Percentiles rank a stretch among this genome's conserved stretches.
phyloP scores from a whole-genome alignment of 2,888 invertebrate species.

The Netelia inedita region DNA sequence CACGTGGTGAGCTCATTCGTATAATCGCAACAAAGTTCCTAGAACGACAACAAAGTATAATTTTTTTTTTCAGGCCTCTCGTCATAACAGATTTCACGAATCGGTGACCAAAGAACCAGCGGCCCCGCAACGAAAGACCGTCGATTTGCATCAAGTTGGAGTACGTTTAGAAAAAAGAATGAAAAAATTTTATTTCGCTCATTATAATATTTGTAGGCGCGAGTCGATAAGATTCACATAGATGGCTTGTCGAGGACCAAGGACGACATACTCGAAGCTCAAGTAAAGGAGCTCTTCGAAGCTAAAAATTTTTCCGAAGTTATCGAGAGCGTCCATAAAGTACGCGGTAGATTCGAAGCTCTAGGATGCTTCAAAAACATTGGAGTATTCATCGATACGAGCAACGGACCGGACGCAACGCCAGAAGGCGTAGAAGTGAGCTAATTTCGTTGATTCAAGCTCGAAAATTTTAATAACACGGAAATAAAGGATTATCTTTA shows the following conservation, averaged over 20 bases:
- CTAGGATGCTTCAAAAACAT: constrained; percentile 96
- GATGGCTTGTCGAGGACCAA: constrained; percentile 95
- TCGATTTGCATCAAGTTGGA: constrained; percentile 76
- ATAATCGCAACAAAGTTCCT: neutral
- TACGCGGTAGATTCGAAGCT: constrained; percentile 91
- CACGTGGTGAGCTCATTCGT: constrained; percentile 67
- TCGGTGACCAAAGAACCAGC: constrained; percentile 49
- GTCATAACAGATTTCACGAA: constrained; percentile 54
- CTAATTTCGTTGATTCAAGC: neutral
- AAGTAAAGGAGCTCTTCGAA: constrained; percentile 93
- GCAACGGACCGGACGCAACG: constrained; percentile 91
- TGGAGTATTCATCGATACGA: constrained; percentile 94
- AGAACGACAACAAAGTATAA: constrained; percentile 11
- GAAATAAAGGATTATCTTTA: constrained; percentile 72
- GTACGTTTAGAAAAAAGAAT: constrained; percentile 68
- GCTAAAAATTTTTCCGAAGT: constrained; percentile 95
- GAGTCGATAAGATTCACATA: constrained; percentile 94
- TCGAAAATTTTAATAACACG: neutral
- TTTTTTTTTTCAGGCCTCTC: constrained; percentile 62
- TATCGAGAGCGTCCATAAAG: constrained; percentile 89
- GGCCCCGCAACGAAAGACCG: constrained; percentile 57
- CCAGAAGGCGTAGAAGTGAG: constrained; percentile 92
- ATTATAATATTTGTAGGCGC: constrained; percentile 87
- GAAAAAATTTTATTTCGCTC: neutral
- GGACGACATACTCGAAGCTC: constrained; percentile 93